Evolutionary conservation across 2,888 invertebrate species (phyloP).

Genomic region (Parnassius smintheus): DNA sequence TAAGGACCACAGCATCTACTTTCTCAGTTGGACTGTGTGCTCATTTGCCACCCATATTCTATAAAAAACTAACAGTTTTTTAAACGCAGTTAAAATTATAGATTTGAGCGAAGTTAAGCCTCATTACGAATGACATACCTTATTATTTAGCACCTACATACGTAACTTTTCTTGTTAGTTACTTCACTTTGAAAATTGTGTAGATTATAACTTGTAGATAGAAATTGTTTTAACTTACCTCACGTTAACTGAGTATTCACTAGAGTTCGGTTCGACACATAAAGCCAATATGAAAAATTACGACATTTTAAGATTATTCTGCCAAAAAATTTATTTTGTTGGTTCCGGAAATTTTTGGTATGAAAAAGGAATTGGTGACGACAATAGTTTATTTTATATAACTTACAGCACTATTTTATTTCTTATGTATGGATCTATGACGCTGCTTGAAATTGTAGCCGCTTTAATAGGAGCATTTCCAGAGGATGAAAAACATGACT

Average conservation of each 20-base stretch:
- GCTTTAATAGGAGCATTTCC: slow-evolving; percentile 59
- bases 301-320: slow-evolving; percentile 52
- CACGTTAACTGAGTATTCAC: not conserved
- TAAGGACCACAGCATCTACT: no score
- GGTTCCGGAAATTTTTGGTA: slow-evolving; percentile 72
- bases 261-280: not conserved
- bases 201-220: not conserved
- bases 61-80: no score
- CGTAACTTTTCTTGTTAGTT: slow-evolving; percentile 12
- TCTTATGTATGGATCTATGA: slow-evolving; percentile 54
- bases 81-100: not conserved
- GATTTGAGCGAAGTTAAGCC: slow-evolving; percentile 6
- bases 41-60: no score
- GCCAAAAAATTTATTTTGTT: slow-evolving; percentile 51
- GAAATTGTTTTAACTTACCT: not conserved
- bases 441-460: slow-evolving; percentile 64
- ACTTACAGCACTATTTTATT: slow-evolving; percentile 45
- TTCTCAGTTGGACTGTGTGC: no score
- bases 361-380: slow-evolving; percentile 53
- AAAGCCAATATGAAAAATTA: slow-evolving; percentile 55
- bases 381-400: slow-evolving; percentile 51
- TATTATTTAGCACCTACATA: slow-evolving; percentile 17
- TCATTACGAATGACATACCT: slow-evolving; percentile 11
- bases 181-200: not conserved
- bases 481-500: slow-evolving; percentile 63